Percentiles rank a stretch among this genome's conserved stretches.
These are phyloP conservation scores for Somateria mollissima DNA, from an alignment of 2,797 vertebrate genomes.

Conservation along the genomic window DNA sequence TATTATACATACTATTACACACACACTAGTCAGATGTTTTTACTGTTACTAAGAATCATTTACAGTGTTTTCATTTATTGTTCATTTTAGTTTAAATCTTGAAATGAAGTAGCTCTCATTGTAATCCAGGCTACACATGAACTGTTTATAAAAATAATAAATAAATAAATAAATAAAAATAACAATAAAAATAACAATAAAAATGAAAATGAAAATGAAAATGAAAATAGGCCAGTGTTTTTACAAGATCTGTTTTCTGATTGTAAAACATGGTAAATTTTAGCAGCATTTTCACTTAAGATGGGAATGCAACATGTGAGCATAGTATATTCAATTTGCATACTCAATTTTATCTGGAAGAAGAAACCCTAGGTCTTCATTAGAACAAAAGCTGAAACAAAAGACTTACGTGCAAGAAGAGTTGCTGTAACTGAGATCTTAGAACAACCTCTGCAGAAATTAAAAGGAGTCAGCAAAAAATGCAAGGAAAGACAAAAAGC, in stretches of 20 bases:
- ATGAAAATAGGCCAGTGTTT: not conserved
- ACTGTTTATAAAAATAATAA: no score
- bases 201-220: no score
- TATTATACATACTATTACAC: not conserved
- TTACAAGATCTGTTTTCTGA: not conserved
- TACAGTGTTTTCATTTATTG: not conserved
- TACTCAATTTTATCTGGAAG: not conserved
- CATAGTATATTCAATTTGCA: not conserved
- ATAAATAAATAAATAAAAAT: no score
- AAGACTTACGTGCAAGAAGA: not conserved
- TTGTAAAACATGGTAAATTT: not conserved
- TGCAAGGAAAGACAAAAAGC: not conserved
- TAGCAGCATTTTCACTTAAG: not conserved
- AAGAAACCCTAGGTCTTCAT: not conserved
- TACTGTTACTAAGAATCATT: not conserved
- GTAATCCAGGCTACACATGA: not conserved
- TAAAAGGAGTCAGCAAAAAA: not conserved
- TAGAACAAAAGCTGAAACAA: not conserved
- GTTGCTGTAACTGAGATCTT: not conserved
- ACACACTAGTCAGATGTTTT: not conserved
- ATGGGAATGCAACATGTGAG: not conserved
- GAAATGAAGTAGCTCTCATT: not conserved
- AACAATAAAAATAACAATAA: no score
- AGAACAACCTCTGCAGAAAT: not conserved
- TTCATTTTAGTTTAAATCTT: not conserved